Evolutionary conservation across 2,888 invertebrate genomes (phyloP).

Genomic region (Hyppa rectilinea): DNA sequence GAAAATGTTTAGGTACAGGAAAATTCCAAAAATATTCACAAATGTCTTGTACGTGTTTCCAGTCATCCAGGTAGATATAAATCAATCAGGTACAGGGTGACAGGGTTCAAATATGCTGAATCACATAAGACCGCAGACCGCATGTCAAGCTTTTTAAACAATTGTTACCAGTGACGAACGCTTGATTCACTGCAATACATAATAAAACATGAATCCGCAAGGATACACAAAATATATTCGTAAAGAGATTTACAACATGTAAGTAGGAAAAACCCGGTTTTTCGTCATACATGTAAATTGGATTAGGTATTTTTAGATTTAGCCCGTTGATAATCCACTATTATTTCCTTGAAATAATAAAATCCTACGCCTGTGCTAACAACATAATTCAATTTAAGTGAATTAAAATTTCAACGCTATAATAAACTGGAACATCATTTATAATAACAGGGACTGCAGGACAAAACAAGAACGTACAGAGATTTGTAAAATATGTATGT

Average conservation of each 20-base stretch:
- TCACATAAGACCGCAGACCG: constrained; percentile 53
- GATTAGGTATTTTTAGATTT: constrained; percentile 15
- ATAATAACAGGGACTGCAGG: constrained; percentile 7
- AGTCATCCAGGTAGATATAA: constrained; percentile 30
- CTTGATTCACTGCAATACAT: constrained; percentile 35
- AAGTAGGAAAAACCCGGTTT: constrained; percentile 42
- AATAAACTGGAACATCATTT: neutral
- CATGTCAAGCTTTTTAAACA: constrained; percentile 36
- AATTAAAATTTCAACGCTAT: neutral
- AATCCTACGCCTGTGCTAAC: neutral
- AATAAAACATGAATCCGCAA: constrained; percentile 28
- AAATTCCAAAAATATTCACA: neutral
- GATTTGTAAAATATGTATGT: constrained; percentile 24
- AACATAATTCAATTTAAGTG: neutral
- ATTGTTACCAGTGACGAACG: constrained; percentile 37
- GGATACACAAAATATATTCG: constrained; percentile 19
- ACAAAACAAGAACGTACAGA: constrained; percentile 20
- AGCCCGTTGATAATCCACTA: neutral
- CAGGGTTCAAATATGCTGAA: constrained; percentile 36
- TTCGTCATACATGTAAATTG: constrained; percentile 18
- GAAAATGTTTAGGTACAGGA: neutral
- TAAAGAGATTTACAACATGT: constrained; percentile 44
- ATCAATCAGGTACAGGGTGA: constrained; percentile 39
- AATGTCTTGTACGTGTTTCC: neutral
- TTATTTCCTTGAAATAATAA: neutral